Conservation (phyloP, 2,113 vertebrate species). For the Zapus hudsonius region DNA sequence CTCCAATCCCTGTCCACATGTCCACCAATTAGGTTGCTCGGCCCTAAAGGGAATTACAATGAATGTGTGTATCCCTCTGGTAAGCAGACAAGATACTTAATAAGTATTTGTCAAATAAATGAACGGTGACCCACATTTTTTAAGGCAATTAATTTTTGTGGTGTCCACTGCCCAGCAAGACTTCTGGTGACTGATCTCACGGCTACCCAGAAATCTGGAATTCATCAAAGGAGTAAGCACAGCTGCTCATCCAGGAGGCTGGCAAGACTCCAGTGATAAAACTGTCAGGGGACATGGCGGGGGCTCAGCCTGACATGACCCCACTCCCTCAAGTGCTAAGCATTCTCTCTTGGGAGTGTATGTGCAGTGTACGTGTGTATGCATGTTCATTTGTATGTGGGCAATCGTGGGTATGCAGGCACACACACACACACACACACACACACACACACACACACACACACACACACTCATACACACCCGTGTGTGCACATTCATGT, state of each 20-base stretch:
- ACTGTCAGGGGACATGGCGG: rapidly evolving
- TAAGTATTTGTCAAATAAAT: conserved; percentile 36
- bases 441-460: too few species aligned
- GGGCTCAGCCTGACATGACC: not conserved
- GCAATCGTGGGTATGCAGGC: too few species aligned
- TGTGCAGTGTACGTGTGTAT: too few species aligned
- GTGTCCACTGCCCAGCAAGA: not conserved
- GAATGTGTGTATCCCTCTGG: not conserved
- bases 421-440: too few species aligned
- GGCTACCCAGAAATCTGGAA: not conserved
- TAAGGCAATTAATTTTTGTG: conserved; percentile 49
- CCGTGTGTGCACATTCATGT: too few species aligned
- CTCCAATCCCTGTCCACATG: not conserved
- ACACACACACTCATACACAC: too few species aligned
- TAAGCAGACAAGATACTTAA: conserved; percentile 14
- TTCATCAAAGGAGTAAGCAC: not conserved
- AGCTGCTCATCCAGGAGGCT: not conserved
- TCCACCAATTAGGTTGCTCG: not conserved
- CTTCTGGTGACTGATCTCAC: not conserved
- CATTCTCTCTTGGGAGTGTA: not conserved
- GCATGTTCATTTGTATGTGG: too few species aligned
- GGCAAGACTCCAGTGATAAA: not conserved
- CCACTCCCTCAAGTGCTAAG: not conserved
- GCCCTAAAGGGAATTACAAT: not conserved
- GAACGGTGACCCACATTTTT: not conserved